These are phyloP conservation scores for Elysia chlorotica DNA, from an alignment of 1,140 invertebrate genomes.

Conservation along the genomic window DNA sequence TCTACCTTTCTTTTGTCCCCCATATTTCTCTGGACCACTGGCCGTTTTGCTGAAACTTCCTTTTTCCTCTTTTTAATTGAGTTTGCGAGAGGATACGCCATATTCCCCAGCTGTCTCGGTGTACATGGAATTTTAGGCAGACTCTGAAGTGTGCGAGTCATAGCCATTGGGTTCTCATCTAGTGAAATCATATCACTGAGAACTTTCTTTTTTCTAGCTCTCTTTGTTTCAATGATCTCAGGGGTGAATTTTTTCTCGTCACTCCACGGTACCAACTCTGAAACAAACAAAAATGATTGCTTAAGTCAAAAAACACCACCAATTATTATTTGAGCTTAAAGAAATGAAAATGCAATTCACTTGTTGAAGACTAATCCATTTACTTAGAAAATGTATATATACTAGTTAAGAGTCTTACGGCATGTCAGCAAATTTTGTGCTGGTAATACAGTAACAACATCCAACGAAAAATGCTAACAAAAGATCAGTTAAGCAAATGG, in stretches of 20 bases:
- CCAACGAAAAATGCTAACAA: too few relatives aligned
- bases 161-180: conserved; percentile 17
- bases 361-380: neutral
- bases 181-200: conserved; percentile 25
- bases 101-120: neutral
- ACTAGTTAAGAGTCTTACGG: too few relatives aligned
- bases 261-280: conserved; percentile 18
- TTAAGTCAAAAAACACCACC: neutral
- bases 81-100: too few relatives aligned
- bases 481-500: too few relatives aligned
- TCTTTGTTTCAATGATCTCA: conserved; percentile 23
- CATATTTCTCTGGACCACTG: too few relatives aligned
- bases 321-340: neutral
- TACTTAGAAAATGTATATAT: too few relatives aligned
- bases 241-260: conserved; percentile 23
- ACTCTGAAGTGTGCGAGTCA: conserved; percentile 3
- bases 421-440: neutral
- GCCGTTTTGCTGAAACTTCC: too few relatives aligned
- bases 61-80: too few relatives aligned
- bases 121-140: conserved; percentile 8
- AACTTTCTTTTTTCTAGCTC: conserved; percentile 27
- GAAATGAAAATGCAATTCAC: neutral
- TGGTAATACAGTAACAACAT: too few relatives aligned
- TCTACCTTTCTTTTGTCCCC: too few relatives aligned
- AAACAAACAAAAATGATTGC: neutral